Evolutionary conservation across 92 coral and sea anemone species (phyloP).

Genomic region (Anthopleura xanthogrammica): DNA sequence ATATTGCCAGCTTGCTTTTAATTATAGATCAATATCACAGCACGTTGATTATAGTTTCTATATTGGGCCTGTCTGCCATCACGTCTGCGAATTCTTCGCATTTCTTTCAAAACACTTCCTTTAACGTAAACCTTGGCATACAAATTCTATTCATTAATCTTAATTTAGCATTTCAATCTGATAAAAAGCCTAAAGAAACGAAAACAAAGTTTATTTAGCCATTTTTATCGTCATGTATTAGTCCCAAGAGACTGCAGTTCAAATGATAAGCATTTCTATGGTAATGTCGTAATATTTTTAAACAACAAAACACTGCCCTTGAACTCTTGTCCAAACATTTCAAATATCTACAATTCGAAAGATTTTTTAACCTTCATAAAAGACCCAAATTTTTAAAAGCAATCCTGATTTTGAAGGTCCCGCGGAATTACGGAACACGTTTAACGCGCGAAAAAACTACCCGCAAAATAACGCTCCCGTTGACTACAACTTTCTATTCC

Average conservation of each 20-base stretch:
- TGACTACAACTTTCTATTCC: neutral
- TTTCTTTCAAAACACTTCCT: neutral
- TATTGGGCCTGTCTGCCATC: neutral
- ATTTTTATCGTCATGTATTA: neutral
- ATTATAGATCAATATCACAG: neutral
- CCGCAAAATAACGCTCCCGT: neutral
- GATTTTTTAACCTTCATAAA: neutral
- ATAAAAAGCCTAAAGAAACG: neutral
- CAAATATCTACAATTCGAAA: neutral
- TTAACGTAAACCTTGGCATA: neutral
- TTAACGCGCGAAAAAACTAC: conserved; percentile 3
- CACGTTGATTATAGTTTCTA: neutral
- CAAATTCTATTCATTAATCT: neutral
- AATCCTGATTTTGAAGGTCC: neutral
- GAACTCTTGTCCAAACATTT: neutral
- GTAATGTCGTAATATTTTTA: neutral
- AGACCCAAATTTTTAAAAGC: neutral
- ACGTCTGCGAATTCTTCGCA: neutral
- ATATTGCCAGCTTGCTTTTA: neutral
- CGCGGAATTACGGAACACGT: neutral
- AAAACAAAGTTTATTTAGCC: neutral
- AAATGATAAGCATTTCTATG: neutral
- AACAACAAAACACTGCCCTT: neutral
- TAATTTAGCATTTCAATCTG: neutral
- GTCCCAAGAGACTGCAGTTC: neutral